A percentile compares a stretch with the other conserved stretches of the same genome.
These are phyloP conservation scores for Oryzias dopingdopingensis DNA, from an alignment of 2,797 vertebrate species.

Conservation along the genomic window DNA sequence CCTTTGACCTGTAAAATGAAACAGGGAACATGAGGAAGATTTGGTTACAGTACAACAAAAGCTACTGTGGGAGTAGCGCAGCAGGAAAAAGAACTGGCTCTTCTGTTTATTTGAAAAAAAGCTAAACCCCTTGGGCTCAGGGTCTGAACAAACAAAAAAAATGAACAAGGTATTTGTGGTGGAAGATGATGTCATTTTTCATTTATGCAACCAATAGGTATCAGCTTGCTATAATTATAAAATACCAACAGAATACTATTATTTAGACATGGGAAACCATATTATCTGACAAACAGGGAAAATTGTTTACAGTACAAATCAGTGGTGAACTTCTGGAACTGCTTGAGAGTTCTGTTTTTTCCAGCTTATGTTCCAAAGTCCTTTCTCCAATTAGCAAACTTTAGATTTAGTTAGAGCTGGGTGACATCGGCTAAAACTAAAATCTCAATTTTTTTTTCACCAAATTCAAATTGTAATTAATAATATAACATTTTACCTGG, in stretches of 20 bases:
- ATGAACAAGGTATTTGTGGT: too few relatives aligned
- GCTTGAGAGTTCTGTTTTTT: slow-evolving; percentile 9
- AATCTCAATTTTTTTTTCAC: too few relatives aligned
- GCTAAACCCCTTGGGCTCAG: neutral
- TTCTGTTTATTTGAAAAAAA: slow-evolving; percentile 37
- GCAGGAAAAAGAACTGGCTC: slow-evolving; percentile 44
- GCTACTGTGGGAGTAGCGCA: slow-evolving; percentile 22
- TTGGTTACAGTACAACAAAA: slow-evolving; percentile 63
- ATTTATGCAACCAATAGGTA: too few relatives aligned
- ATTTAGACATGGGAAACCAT: neutral
- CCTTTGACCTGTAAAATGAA: slow-evolving; percentile 46
- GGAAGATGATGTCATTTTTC: too few relatives aligned
- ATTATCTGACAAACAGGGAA: neutral
- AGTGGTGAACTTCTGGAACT: slow-evolving; percentile 21
- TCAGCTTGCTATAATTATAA: too few relatives aligned
- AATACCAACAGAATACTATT: neutral
- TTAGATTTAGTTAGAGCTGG: too few relatives aligned
- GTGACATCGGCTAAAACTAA: too few relatives aligned
- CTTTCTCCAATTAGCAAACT: too few relatives aligned
- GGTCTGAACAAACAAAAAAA: neutral
- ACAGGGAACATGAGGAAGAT: slow-evolving; percentile 35
- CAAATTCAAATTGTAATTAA: too few relatives aligned
- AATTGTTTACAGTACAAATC: too few relatives aligned
- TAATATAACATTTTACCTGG: too few relatives aligned
- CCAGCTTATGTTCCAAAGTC: neutral